Conservation (phyloP, 1,140 invertebrate genomes). For the Conus ventricosus region DNA sequence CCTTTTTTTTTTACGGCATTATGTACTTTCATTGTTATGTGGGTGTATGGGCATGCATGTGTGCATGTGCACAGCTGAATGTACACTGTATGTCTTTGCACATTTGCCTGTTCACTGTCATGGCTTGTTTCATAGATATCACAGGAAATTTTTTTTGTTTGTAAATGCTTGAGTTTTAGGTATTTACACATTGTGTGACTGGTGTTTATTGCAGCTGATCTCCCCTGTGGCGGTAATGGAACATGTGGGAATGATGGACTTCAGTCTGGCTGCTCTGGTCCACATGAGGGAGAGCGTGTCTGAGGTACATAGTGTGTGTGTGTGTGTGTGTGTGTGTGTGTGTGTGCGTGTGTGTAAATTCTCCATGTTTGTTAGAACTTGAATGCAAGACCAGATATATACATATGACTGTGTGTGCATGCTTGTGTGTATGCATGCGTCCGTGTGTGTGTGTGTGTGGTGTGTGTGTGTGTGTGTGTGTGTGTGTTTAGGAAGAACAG, state of each 20-base stretch:
- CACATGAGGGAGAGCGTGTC: constrained; percentile 53
- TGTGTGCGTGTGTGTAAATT: background rate
- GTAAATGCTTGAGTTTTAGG: no score
- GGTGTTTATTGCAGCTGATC: constrained; percentile 47
- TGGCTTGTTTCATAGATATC: no score
- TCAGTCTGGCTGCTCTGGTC: constrained; percentile 57
- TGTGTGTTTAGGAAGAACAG: background rate
- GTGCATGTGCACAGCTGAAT: no score
- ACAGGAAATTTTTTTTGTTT: no score
- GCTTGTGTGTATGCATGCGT: background rate
- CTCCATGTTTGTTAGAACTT: no score
- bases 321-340: background rate
- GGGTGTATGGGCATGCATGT: no score
- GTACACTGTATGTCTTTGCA: no score
- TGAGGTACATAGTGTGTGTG: constrained; percentile 32
- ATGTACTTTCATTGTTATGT: no score
- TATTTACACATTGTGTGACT: no score
- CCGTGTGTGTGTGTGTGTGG: background rate
- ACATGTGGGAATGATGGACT: constrained; percentile 58
- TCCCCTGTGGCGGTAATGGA: constrained; percentile 58
- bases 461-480: background rate
- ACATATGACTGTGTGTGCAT: background rate
- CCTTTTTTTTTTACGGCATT: no score
- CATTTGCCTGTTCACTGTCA: no score
- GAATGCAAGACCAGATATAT: no score